A percentile compares a stretch with the other conserved stretches of the same genome.
These are phyloP conservation scores for Sebastes taczanowskii DNA, from an alignment of 2,797 vertebrate species.

Conservation along the genomic window DNA sequence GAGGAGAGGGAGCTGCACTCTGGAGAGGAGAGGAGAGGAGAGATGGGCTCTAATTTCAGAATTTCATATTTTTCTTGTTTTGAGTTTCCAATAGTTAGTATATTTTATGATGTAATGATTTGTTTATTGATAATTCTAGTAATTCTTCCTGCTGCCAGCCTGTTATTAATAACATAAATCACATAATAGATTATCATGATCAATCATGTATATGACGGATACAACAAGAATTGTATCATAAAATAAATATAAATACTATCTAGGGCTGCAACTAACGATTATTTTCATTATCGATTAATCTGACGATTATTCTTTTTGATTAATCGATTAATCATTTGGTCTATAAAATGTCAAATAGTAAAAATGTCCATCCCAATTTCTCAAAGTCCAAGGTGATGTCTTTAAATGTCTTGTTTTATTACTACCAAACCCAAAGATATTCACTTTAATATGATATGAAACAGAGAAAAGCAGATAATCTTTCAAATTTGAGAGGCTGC, in stretches of 20 bases:
- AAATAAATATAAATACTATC: neutral
- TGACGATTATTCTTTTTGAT: no score
- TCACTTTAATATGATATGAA: no score
- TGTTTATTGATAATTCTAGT: neutral
- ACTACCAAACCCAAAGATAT: no score
- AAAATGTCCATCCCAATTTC: no score
- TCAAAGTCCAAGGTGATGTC: no score
- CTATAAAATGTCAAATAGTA: no score
- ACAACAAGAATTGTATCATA: neutral
- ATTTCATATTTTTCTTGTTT: constrained; percentile 18
- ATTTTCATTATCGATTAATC: no score
- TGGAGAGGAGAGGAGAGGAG: constrained; percentile 1
- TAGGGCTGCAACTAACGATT: no score
- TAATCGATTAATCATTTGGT: no score
- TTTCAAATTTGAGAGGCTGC: no score
- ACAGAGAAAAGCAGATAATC: no score
- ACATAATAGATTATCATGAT: neutral
- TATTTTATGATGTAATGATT: neutral
- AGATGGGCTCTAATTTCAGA: constrained; percentile 14
- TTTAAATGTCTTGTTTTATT: no score
- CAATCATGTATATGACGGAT: neutral
- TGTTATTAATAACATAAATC: neutral
- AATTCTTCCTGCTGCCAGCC: neutral
- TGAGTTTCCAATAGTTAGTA: neutral
- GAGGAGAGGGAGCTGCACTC: constrained; percentile 50